phyloP scores from a whole-genome alignment of 2,888 invertebrate genomes.

The Sinodicranocentrus sp. region DNA sequence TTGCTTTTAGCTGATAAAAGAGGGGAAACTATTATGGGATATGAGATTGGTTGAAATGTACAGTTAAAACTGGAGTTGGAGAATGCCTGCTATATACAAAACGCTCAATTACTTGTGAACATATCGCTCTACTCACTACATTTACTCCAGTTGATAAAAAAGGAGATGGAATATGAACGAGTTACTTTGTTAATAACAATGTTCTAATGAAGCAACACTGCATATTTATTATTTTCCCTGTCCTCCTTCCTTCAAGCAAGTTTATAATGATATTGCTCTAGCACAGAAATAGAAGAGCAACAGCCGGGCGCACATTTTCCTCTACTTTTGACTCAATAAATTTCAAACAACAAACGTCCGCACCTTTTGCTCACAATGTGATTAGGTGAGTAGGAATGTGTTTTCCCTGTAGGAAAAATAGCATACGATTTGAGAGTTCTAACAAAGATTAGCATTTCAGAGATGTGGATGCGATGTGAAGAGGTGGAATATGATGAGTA shows the following conservation, averaged over 20 bases:
- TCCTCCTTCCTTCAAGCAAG: not conserved
- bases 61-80: conserved; percentile 10
- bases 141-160: conserved; percentile 11
- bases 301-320: conserved; percentile 54
- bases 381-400: too few relatives aligned
- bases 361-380: too few relatives aligned
- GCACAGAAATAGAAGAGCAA: not conserved
- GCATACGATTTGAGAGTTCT: too few relatives aligned
- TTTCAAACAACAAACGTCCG: conserved; percentile 15
- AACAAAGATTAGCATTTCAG: too few relatives aligned
- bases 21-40: not conserved
- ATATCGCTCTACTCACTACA: conserved; percentile 20
- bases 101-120: conserved; percentile 38
- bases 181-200: conserved; percentile 37
- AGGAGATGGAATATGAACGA: conserved; percentile 1
- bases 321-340: not conserved
- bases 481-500: too few relatives aligned
- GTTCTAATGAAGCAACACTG: conserved; percentile 21
- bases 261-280: not conserved
- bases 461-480: too few relatives aligned
- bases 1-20: conserved; percentile 5
- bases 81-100: too few relatives aligned
- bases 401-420: too few relatives aligned
- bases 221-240: not conserved
- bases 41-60: not conserved